Base-by-base conservation (phyloP, 1,140 invertebrate genomes). In the Hesperophylax magnus region DNA sequence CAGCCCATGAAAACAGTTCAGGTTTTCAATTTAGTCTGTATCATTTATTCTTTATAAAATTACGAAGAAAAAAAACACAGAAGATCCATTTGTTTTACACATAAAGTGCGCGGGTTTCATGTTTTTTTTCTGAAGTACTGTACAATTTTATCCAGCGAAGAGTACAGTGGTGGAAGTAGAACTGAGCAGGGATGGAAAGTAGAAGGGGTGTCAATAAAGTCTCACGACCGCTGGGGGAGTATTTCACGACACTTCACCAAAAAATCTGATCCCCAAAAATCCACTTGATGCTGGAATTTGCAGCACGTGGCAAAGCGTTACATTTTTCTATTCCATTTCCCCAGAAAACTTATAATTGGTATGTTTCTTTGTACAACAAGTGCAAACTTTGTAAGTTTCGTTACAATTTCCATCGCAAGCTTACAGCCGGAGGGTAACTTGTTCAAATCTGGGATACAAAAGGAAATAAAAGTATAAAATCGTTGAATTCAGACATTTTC, bases 181-280 rank as follows among this genome's bases (percentile, higher is more conserved):
- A 27, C 60, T 61, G 54, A 24, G 11, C 27, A 27, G 15, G 69
- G 72, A 60, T 53, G 75, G 52, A 63, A 54, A 65, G 56, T 77
- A 20, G 20, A 34, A 7, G 60, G 39, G 77, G 77, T 56, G 77
- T 78, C 77, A 78, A 78, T 78, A 78, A 78, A 67, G 77, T 65
- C 61, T 67, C 71, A 78, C 61, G 61, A 78, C 58, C 77, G 52
- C 77, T 78, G 14, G 63, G 77, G 77, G 65, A 71, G 52, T 53
- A 65, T 76, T 77, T 63, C 60, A 77, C 47, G 75, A 61, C 75
- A 77, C 75, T 77, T 77, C 75, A 77, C 61, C 75, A 47, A 65
- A 72, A 72, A 72, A 72, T 67, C 69, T 15, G 22, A 72, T 72
- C 47, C 69, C 20, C 18, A 24, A 53, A 53, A 72, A 9, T 53